Base-by-base conservation (phyloP, 2,888 invertebrate species). In the Dryomyza anilis region DNA sequence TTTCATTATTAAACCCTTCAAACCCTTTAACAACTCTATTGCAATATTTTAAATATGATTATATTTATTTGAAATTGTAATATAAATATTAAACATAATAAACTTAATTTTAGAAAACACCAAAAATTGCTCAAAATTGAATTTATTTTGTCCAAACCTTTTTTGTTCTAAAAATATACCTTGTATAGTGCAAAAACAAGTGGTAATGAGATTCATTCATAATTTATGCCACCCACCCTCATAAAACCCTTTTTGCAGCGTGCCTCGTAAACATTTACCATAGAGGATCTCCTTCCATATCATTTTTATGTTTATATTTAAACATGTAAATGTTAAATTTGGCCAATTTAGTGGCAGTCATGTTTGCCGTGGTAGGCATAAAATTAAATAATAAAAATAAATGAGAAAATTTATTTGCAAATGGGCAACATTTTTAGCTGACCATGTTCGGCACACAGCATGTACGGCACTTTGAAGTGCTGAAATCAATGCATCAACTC, bases 161-260 rank as follows among this genome's bases (percentile, higher is more conserved):
- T n/a, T n/a, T n/a, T n/a, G n/a, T n/a, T n/a, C n/a, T n/a, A n/a
- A n/a, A n/a, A n/a, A n/a, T n/a, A n/a, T n/a, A n/a, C n/a, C n/a
- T n/a, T n/a, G n/a, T n/a, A n/a, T n/a, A n/a, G n/a, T n/a, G n/a
- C 21, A 14, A n/a, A 39, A 56, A 39, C 56, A 27, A 43, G 27
- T 39, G n/a, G 25, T 56, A 66, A 62, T 66, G 50, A 66, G 63
- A 66, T 62, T 62, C 57, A 58, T 66, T 23, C 57, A 58, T 50
- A 66, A 66, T 66, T 66, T 63, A 66, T 63, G 53, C 60, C 64
- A 25, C 46, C 57, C 48, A 53, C 25, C 43, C 33, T 36, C 27
- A 27, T 25, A 23, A 10, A 57, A 27, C 50, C 27, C 16, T n/a
- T n/a, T n/a, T 43, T 6, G 12, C 23, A 50, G 50, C 23, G n/a